Percentiles rank a stretch among this genome's conserved stretches.
Conservation (phyloP, 2,888 invertebrate species). For the Macrophya alboannulata region DNA sequence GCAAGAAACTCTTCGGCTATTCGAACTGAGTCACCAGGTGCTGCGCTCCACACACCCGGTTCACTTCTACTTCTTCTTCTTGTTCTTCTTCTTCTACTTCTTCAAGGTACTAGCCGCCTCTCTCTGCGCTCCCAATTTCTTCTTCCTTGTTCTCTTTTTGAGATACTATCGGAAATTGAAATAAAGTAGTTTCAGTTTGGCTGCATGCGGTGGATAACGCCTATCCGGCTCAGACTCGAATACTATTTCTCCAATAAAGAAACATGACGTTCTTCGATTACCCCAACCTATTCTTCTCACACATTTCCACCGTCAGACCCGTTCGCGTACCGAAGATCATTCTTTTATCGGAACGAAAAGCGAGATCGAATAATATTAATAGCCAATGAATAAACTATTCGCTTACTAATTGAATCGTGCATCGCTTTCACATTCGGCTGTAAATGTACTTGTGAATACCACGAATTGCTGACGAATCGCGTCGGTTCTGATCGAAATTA, state of each 20-base stretch:
- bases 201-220: constrained; percentile 1
- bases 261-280: constrained; percentile 13
- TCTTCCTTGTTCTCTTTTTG: neutral
- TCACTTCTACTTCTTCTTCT: constrained; percentile 27
- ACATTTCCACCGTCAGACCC: neutral
- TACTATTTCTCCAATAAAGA: neutral
- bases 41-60: constrained; percentile 22
- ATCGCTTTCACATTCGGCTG: neutral
- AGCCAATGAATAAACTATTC: neutral
- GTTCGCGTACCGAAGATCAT: neutral
- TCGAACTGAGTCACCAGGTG: constrained; percentile 51
- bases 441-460: neutral
- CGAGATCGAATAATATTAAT: neutral
- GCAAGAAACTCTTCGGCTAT: constrained; percentile 49
- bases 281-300: neutral
- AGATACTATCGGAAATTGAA: constrained; percentile 46
- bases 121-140: constrained; percentile 5
- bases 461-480: neutral
- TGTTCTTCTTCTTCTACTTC: constrained; percentile 25
- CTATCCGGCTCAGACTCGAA: neutral
- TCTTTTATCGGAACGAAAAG: neutral
- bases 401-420: neutral
- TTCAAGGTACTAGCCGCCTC: constrained; percentile 11
- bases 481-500: neutral
- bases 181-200: constrained; percentile 17